Base-by-base conservation (phyloP, 2,113 vertebrate species). In the Leucosticte australis region DNA sequence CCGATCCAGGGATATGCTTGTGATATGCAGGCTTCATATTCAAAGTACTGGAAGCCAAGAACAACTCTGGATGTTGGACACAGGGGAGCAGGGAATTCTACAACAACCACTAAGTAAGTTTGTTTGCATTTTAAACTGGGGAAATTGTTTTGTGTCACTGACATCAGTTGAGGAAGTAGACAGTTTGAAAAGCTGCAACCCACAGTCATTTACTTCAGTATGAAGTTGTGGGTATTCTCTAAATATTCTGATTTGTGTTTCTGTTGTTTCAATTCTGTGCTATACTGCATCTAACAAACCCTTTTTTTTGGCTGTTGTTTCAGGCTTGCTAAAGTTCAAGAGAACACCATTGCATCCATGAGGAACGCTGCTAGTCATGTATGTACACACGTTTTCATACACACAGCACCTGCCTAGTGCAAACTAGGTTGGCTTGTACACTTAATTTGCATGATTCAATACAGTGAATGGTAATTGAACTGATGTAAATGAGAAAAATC, bases 321-420 rank as follows among this genome's bases (percentile, higher is more conserved):
- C 82, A 99, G 99, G 85, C 98, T 99, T 92, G 99, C 99, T 83
- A 99, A 98, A 98, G 97, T 99, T 96, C 96, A 98, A 92, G 99
- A 99, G 96, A 99, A 99, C 97, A 99, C 99, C 31, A 98, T 99
- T 60, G 98, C 99, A 90, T 99, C 99, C 52, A 98, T 99, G 96
- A 98, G 98, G 98, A 99, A 97, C 71, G 99, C 99, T 96, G 99
- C 99, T 69, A 98, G 97, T 76, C 98, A 99, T 20, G 99, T 99
- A 98, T 93, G 99, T 98, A 73, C 17, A 1, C 46, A 57, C 4
- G 2, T 85, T 57, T 68, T 65, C 62, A 55, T 1, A 1, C 31
- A 24, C 9, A 2, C 47, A 13, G 18, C 37, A 47, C 53, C 14
- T n/a, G 6, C 17, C 7, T 9, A 23, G 16, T 73, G 73, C 23